Evolutionary conservation across 2,113 vertebrate species (phyloP).

Genomic region (Mungos mungo): DNA sequence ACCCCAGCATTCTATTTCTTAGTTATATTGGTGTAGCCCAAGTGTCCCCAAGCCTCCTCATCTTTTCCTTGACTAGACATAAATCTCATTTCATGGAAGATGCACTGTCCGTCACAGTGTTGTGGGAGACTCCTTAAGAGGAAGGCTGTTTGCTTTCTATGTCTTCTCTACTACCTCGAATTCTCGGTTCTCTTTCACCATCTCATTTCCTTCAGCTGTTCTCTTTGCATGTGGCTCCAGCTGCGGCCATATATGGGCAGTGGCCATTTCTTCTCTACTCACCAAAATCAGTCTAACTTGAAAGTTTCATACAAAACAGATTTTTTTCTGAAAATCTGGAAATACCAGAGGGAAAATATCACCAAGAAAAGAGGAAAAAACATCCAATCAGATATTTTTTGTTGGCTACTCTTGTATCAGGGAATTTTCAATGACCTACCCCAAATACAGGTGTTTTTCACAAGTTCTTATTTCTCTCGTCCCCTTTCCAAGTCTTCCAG

Average conservation of each 20-base stretch:
- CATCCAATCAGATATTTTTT: neutral
- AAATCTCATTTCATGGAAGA: neutral
- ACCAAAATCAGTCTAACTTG: neutral
- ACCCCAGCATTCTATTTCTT: neutral
- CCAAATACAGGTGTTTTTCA: neutral
- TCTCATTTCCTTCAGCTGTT: neutral
- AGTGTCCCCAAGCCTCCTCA: accelerated
- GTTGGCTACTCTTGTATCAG: neutral
- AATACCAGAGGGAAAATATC: neutral
- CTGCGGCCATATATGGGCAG: neutral
- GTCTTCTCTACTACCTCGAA: neutral
- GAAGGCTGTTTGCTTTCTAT: neutral
- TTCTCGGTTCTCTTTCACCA: neutral
- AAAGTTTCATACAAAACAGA: neutral
- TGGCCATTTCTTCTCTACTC: neutral
- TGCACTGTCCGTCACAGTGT: neutral
- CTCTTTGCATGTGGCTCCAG: neutral
- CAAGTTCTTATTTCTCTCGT: neutral
- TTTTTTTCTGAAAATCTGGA: neutral
- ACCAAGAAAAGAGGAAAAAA: neutral
- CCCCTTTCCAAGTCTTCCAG: neutral
- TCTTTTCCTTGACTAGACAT: neutral
- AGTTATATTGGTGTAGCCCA: neutral
- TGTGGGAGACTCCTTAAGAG: neutral
- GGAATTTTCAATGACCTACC: neutral